Conservation (phyloP, 1,140 invertebrate genomes). For the Agrypnia vestita region DNA sequence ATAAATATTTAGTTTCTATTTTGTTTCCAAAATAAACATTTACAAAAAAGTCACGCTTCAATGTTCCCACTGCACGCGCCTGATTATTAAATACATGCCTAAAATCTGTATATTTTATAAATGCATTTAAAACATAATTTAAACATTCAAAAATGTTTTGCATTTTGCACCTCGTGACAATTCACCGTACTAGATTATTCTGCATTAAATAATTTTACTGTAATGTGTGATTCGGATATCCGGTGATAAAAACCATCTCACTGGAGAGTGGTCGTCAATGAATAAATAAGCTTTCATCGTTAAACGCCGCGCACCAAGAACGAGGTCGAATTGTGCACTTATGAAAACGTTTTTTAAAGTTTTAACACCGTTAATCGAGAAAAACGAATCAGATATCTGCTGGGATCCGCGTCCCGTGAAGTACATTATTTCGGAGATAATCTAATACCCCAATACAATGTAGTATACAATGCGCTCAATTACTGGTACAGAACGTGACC, state of each 20-base stretch:
- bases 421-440: slow-evolving; percentile 29
- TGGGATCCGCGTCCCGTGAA: slow-evolving; percentile 10
- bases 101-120: too few species aligned
- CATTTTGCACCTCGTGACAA: too few species aligned
- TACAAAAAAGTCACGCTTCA: too few species aligned
- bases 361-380: slow-evolving; percentile 33
- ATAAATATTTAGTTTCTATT: too few species aligned
- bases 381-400: slow-evolving; percentile 36
- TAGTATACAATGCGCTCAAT: slow-evolving; percentile 13
- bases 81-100: too few species aligned
- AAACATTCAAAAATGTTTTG: too few species aligned
- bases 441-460: background rate
- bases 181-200: background rate
- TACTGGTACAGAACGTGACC: slow-evolving; percentile 22
- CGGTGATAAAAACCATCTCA: background rate
- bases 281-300: slow-evolving; percentile 7
- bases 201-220: slow-evolving; percentile 11
- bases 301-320: background rate
- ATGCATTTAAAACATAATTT: too few species aligned
- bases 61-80: too few species aligned
- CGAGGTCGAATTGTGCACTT: slow-evolving; percentile 32
- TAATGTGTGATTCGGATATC: slow-evolving; percentile 21
- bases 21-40: too few species aligned
- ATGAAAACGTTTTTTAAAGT: slow-evolving; percentile 15
- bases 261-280: slow-evolving; percentile 2